Evolutionary conservation across 2,797 vertebrate species (phyloP), one percentile per base, ranked within the genome.

Genomic region (Cyclura pinguis): DNA sequence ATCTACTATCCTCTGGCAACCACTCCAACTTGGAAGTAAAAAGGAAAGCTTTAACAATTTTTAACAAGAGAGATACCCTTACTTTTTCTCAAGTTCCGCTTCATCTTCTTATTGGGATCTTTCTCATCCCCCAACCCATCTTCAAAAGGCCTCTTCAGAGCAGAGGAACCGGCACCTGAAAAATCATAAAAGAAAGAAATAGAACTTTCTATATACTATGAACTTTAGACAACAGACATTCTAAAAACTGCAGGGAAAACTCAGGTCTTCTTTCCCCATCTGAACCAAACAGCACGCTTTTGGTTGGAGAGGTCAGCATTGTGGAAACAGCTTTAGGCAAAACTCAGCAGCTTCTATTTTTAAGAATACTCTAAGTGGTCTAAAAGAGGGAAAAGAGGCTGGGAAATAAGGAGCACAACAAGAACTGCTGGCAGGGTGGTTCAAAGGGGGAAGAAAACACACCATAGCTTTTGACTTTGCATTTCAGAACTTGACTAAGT

Each of bases 81-180:
- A 99, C 99, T 99, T 98, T 99, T 99, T 94, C 99, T 98, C 94
- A 99, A 97, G 94, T 99, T 99, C 95, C 98, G 98, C 96, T 99
- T 99, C 98, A 99, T 99, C 96, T 99, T 99, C 96, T 99, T 99
- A 96, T 98, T 99, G 95, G 99, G 98, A 95, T 99, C 99, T 96
- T 99, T 99, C 97, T 99, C 99, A 47, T 99, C 99, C 95, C 98
- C 98, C 0, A 98, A 93, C 90, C 98, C 98, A 59, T 99, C 99
- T 94, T 99, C 99, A 88, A 99, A 99, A 0, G 99, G 99, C 96
- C 99, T 98, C 97, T 99, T 99, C 78, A 99, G 95, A 94, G 98
- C 98, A 91, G 98, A 97, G 13, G 97, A 97, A 67, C 97, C 97
- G 92, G 96, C 93, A 96, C 97, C 97, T 98, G 93, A 89, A 94